Conservation (phyloP, 2,797 vertebrate genomes). For the Acrocephalus scirpaceus region DNA sequence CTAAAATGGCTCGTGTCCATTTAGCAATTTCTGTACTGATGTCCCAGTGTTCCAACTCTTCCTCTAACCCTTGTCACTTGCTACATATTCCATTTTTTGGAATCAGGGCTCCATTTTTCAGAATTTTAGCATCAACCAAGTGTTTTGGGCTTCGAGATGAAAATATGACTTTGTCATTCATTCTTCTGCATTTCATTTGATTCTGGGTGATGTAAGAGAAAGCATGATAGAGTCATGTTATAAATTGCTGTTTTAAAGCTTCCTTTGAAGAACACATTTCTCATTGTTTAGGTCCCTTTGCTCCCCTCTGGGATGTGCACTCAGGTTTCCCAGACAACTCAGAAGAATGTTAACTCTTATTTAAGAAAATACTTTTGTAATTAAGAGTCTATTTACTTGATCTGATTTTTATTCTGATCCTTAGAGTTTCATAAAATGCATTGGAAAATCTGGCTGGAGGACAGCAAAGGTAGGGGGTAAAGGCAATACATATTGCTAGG, state of each 20-base stretch:
- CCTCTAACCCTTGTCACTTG: not conserved
- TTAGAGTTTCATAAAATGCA: not conserved
- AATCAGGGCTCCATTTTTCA: not conserved
- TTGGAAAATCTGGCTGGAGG: not conserved
- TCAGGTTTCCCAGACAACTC: not conserved
- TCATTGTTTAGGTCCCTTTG: not conserved
- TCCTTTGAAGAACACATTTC: not conserved
- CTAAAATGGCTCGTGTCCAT: not conserved
- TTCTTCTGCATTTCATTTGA: not conserved
- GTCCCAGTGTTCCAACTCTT: not conserved
- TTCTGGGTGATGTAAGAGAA: not conserved
- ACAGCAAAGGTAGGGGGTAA: not conserved
- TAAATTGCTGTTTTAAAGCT: not conserved
- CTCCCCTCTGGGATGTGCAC: not conserved
- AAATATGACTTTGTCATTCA: not conserved
- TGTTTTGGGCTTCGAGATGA: not conserved
- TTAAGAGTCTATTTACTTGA: not conserved
- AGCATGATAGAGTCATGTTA: not conserved
- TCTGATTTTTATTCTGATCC: not conserved
- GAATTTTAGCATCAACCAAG: not conserved
- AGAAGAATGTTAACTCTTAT: not conserved
- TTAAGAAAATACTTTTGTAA: not conserved
- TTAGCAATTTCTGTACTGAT: not conserved
- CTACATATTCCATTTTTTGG: not conserved
- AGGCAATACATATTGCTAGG: not conserved